Conservation (phyloP, 2,113 vertebrate genomes). For the Tupaia chinensis region DNA sequence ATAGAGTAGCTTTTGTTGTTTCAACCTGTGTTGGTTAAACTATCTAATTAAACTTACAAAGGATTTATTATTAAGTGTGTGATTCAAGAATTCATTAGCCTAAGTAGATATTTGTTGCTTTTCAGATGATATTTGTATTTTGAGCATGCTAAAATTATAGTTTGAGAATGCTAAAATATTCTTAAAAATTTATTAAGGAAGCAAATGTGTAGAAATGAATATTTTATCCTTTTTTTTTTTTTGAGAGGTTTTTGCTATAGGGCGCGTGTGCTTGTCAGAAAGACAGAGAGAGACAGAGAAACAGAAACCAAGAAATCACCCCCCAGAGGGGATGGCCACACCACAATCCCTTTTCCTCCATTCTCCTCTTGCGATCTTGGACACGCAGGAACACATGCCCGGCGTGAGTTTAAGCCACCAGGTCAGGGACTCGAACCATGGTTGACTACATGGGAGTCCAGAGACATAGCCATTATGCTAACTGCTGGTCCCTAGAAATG, state of each 20-base stretch:
- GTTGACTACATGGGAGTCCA: too few relatives aligned
- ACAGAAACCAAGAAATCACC: too few relatives aligned
- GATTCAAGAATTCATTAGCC: background rate
- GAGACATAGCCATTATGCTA: too few relatives aligned
- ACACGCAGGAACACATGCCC: too few relatives aligned
- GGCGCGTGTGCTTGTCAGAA: too few relatives aligned
- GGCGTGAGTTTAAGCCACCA: too few relatives aligned
- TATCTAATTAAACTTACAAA: background rate
- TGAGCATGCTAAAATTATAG: background rate
- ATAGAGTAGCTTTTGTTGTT: background rate
- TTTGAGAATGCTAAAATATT: background rate
- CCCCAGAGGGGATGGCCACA: too few relatives aligned
- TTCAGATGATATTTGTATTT: background rate
- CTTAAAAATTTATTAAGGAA: background rate
- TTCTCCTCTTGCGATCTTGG: too few relatives aligned
- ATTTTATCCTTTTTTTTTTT: background rate
- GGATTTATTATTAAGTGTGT: background rate
- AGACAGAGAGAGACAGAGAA: too few relatives aligned
- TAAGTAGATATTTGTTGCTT: background rate
- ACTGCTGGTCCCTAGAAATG: background rate
- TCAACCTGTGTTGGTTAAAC: background rate
- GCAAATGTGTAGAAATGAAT: background rate
- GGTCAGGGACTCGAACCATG: too few relatives aligned
- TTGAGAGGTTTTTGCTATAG: too few relatives aligned
- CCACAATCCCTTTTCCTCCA: too few relatives aligned